phyloP scores from a whole-genome alignment of 2,888 invertebrate genomes.

The Axea sp. region DNA sequence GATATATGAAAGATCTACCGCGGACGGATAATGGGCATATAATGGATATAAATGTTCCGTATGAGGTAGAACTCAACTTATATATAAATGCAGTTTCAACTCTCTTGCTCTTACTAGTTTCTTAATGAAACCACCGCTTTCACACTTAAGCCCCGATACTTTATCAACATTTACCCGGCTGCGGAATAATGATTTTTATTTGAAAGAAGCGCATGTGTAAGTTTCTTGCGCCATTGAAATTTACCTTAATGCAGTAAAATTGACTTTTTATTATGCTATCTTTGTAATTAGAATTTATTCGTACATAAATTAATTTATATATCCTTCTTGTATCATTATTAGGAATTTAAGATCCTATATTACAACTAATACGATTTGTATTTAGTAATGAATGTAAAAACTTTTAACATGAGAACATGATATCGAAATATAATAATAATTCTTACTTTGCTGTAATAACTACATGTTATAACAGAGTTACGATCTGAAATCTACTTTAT shows the following conservation, averaged over 20 bases:
- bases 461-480: too few species aligned
- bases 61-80: conserved; percentile 57
- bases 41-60: conserved; percentile 60
- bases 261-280: conserved; percentile 26
- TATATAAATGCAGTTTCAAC: conserved; percentile 57
- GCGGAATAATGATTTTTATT: conserved; percentile 43
- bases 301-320: conserved; percentile 14
- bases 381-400: too few species aligned
- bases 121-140: conserved; percentile 59
- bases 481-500: too few species aligned
- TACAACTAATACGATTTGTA: too few species aligned
- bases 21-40: conserved; percentile 56
- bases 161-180: conserved; percentile 55
- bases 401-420: too few species aligned
- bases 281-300: conserved; percentile 26
- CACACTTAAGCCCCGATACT: conserved; percentile 45
- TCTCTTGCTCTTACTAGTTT: conserved; percentile 50
- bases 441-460: too few species aligned
- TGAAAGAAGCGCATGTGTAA: conserved; percentile 37
- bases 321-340: not conserved
- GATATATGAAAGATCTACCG: conserved; percentile 52
- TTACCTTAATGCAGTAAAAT: conserved; percentile 34
- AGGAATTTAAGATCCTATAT: too few species aligned
- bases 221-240: conserved; percentile 32
- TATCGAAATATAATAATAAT: too few species aligned